Evolutionary conservation across 2,113 vertebrate genomes (phyloP), one percentile per base, ranked within the genome.

Genomic region (Sciurus niger): DNA sequence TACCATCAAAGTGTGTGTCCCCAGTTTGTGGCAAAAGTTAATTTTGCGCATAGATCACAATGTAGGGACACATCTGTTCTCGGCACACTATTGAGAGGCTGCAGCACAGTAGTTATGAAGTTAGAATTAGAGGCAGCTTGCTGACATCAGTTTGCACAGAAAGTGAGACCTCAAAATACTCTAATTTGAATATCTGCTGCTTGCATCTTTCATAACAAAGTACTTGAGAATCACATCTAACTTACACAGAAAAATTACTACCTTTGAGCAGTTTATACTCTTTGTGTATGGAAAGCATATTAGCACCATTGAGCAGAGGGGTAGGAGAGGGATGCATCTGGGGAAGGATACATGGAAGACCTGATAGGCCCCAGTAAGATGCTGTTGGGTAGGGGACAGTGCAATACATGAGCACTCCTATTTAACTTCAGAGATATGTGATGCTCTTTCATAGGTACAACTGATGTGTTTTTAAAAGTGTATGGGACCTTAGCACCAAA

Each of bases 171-270:
- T 78, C 74, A 70, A 67, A 63, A 73, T 74, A 4, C 8, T 60
- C 68, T 28, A 87, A 55, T 51, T 76, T 93, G 92, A 51, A 30
- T 77, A 46, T 55, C 24, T 16, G 13, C 83, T 80, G 46, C 80
- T 20, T 85, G 37, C 6, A 10, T 40, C 37, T 95, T 97, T 92
- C 89, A 68, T 89, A 82, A 83, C 72, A 72, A 53, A 88, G 55
- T 60, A 68, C 6, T 68, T 63, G 28, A 34, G 48, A 60, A 86
- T 90, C 20, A 63, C 55, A 63, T 86, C 78, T 60, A 53, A 84
- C 13, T 63, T 70, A 43, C 25, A 51, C 58, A 76, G 46, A 30
- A 89, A 22, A 89, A 55, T 67, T 8, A 60, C 5, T 20, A 3
- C 82, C 79, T 25, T 79, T 40, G 70, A 40, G 53, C 4, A 48